These are phyloP conservation scores for Adoxophyes honmai DNA, from an alignment of 1,140 invertebrate genomes.

Conservation along the genomic window DNA sequence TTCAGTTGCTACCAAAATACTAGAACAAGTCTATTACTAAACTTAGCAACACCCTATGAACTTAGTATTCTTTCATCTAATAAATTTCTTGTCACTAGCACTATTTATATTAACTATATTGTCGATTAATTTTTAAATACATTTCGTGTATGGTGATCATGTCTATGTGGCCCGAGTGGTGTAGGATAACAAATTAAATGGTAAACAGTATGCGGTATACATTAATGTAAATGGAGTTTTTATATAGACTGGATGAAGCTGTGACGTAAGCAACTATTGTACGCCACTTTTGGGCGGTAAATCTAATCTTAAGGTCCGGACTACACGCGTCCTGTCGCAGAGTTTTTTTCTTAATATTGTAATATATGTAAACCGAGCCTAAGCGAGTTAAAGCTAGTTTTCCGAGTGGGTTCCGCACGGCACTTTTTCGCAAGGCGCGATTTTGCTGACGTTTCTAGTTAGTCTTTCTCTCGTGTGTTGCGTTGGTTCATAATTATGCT, in stretches of 20 bases:
- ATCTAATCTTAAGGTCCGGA: too few species aligned
- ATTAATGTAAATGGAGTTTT: constrained; percentile 18
- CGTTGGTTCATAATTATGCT: too few species aligned
- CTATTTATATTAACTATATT: constrained; percentile 7
- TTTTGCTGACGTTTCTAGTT: too few species aligned
- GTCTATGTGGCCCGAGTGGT: neutral
- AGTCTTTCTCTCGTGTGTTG: too few species aligned
- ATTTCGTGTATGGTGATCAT: constrained; percentile 1
- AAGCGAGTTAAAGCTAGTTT: too few species aligned
- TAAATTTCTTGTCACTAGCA: constrained; percentile 14
- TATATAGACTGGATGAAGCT: constrained; percentile 23
- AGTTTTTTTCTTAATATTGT: too few species aligned
- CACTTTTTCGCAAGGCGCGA: too few species aligned
- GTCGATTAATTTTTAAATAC: neutral
- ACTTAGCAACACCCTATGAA: neutral
- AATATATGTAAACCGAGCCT: too few species aligned
- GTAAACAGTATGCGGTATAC: constrained; percentile 7
- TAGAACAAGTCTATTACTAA: constrained; percentile 8
- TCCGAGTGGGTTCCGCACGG: too few species aligned
- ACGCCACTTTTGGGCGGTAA: neutral
- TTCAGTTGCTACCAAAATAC: neutral
- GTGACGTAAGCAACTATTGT: constrained; percentile 15
- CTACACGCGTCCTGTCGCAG: too few species aligned
- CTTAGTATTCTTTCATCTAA: constrained; percentile 9
- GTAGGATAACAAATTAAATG: constrained; percentile 1